These are phyloP conservation scores for Euthynnus affinis DNA, from an alignment of 2,797 vertebrate species.

Conservation along the genomic window DNA sequence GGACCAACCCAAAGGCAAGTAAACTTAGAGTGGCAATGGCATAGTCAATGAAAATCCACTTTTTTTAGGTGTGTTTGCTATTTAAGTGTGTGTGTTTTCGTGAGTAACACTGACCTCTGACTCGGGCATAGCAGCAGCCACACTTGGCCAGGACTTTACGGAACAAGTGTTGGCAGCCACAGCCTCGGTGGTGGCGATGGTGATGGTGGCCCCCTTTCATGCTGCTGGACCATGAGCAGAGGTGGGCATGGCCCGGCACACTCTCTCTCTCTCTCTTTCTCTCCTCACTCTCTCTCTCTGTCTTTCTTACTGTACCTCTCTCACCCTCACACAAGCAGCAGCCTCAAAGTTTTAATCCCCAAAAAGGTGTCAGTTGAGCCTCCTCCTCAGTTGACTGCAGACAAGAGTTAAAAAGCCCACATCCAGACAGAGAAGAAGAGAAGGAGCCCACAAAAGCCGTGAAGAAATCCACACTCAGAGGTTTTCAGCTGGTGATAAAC, in stretches of 20 bases:
- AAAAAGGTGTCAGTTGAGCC: constrained; percentile 58
- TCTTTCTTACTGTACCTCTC: not conserved
- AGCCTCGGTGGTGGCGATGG: constrained; percentile 87
- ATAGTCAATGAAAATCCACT: not conserved
- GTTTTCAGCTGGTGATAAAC: constrained; percentile 53
- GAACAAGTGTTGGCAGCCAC: constrained; percentile 95
- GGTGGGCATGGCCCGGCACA: constrained; percentile 84
- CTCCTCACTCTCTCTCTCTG: not conserved
- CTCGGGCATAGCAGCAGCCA: constrained; percentile 93
- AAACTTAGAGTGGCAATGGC: constrained; percentile 4
- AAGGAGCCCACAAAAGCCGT: constrained; percentile 64
- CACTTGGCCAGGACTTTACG: constrained; percentile 96
- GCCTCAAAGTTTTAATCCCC: constrained; percentile 73
- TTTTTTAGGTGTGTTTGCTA: not conserved
- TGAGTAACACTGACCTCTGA: constrained; percentile 91
- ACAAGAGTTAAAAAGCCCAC: constrained; percentile 67
- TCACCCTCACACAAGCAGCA: constrained; percentile 49
- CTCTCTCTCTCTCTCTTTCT: constrained; percentile 19
- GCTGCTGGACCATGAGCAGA: constrained; percentile 85
- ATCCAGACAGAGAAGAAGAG: constrained; percentile 52
- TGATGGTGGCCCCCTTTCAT: constrained; percentile 90
- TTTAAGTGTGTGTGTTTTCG: constrained; percentile 3
- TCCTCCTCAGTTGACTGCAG: constrained; percentile 61
- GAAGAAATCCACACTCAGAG: constrained; percentile 67
- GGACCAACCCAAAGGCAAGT: not conserved